Conservation (phyloP, 2,113 vertebrate species). For the Platichthys flesus region DNA sequence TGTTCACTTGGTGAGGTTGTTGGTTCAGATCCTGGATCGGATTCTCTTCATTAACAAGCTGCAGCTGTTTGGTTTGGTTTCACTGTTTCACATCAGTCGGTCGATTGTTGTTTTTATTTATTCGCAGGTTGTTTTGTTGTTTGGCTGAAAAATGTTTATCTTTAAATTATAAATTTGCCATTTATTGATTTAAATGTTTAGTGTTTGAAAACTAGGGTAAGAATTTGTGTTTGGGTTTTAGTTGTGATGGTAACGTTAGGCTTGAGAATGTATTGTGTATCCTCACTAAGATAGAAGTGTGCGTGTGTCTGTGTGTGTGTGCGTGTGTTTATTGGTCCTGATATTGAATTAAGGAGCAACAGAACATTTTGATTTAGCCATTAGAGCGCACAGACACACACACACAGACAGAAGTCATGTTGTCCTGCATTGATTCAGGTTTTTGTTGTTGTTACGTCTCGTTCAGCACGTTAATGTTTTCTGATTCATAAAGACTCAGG, state of each 20-base stretch:
- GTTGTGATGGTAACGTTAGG: too few relatives aligned
- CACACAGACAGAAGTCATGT: conserved; percentile 30
- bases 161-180: too few relatives aligned
- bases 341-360: conserved; percentile 68
- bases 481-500: too few relatives aligned
- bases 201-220: too few relatives aligned
- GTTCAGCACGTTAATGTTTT: too few relatives aligned
- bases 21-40: neutral
- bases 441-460: too few relatives aligned
- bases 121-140: neutral
- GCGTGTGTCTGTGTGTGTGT: too few relatives aligned
- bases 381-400: conserved; percentile 23
- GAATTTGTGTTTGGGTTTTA: too few relatives aligned
- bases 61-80: neutral
- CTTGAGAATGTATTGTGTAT: too few relatives aligned
- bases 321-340: conserved; percentile 43
- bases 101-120: neutral
- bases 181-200: too few relatives aligned
- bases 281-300: too few relatives aligned
- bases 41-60: neutral
- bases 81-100: neutral
- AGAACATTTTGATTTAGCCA: conserved; percentile 66
- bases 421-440: neutral
- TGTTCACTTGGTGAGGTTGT: conserved; percentile 44
- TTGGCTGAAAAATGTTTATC: neutral